Conservation (phyloP, 2,113 vertebrate species). For the Mus pahari region DNA sequence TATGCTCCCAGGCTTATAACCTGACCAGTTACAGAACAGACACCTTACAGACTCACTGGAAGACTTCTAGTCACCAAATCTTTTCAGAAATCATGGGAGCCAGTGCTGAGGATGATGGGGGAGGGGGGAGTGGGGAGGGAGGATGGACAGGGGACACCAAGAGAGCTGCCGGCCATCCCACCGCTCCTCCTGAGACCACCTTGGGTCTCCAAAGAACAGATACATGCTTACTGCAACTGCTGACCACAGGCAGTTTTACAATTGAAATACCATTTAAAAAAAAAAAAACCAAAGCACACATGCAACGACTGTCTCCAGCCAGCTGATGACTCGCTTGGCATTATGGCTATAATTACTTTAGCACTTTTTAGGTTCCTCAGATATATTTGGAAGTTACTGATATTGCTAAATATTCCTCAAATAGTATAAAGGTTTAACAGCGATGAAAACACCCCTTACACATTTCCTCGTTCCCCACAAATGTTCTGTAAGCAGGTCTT, state of each 20-base stretch:
- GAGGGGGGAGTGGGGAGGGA: no score
- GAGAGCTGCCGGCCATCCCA: neutral
- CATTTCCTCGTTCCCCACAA: neutral
- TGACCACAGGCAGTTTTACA: neutral
- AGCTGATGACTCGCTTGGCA: neutral
- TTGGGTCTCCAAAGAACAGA: conserved; percentile 20
- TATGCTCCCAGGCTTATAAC: neutral
- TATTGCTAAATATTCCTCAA: conserved; percentile 31
- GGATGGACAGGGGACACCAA: no score
- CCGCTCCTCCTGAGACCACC: neutral
- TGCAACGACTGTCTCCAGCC: neutral
- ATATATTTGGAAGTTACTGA: conserved; percentile 9
- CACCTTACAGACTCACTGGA: neutral
- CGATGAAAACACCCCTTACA: neutral
- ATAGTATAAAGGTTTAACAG: neutral
- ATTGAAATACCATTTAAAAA: neutral
- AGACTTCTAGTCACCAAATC: neutral
- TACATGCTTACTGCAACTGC: neutral
- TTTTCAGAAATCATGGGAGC: neutral
- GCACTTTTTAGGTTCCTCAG: neutral
- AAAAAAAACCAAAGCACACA: neutral
- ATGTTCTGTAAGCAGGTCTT: neutral
- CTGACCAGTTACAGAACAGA: neutral
- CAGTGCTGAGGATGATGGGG: neutral
- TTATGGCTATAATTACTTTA: conserved; percentile 16